Base-by-base conservation (phyloP, 2,797 vertebrate species). In the Anguilla obscura region DNA sequence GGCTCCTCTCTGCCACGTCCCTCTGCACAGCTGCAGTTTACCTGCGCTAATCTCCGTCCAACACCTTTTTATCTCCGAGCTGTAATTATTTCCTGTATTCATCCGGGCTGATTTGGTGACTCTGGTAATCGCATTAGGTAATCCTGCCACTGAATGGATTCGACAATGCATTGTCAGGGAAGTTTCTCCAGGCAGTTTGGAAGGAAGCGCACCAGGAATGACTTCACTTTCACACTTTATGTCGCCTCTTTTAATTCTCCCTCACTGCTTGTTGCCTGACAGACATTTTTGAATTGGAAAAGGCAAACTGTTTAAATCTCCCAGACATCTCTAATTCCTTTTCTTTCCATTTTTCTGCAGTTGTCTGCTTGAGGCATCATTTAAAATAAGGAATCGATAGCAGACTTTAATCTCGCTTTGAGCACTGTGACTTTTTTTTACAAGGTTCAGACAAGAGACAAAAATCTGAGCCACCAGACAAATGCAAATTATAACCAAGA, bases 111-210 rank as follows among this genome's bases (percentile, higher is more conserved):
- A 92, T 93, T 94, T 91, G 88, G 87, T 89, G 7, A 87, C 87
- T 86, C 91, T 86, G 86, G 87, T 95, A 96, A 96, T 96, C 92
- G 91, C 89, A 93, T 96, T 94, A 93, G 93, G 91, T 93, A 94
- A 94, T 96, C 94, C 95, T 90, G 85, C 90, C 30, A 54, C 91
- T 93, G 91, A 91, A 92, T 91, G 89, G 89, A 86, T 87, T 90
- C 90, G 87, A 90, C 89, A 89, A 88, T 90, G 90, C 92, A 92
- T 91, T 94, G 93, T 94, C 92, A 90, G 71, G 80, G 86, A 93
- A 93, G 87, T 92, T 93, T 88, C 79, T 82, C 90, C 63, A 85
- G 91, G 83, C 83, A 27, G 66, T 79, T 82, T 12, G 79, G 84
- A 50, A 80, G 74, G 85, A 66, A 21, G 33, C 10, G 56, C 10